Percentiles rank a stretch among this genome's conserved stretches.
phyloP scores from a whole-genome alignment of 2,113 vertebrate species.

The Alectura lathami region DNA sequence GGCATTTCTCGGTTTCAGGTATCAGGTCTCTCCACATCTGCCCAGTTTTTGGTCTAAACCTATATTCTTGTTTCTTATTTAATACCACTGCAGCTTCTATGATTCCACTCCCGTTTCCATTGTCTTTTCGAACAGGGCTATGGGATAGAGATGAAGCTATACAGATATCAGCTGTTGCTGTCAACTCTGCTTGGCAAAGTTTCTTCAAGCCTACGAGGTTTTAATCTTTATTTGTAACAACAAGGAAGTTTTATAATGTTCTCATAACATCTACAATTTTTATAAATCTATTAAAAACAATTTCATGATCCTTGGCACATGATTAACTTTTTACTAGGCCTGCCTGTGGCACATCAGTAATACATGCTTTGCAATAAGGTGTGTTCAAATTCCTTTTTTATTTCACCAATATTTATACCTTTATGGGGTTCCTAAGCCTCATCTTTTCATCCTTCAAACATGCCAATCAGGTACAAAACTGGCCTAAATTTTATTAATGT shows the following conservation, averaged over 20 bases:
- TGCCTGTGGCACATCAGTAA: background rate
- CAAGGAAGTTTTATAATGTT: background rate
- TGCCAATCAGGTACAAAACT: background rate
- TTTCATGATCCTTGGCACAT: background rate
- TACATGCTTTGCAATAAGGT: background rate
- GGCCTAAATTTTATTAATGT: background rate
- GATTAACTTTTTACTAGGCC: background rate
- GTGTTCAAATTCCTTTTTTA: background rate
- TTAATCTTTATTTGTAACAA: background rate
- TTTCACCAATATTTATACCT: background rate
- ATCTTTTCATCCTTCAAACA: background rate
- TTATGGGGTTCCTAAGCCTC: background rate
- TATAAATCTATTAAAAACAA: background rate
- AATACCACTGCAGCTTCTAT: background rate
- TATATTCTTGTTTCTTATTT: background rate
- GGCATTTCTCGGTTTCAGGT: background rate
- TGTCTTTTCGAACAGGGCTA: background rate
- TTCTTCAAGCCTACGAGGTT: background rate
- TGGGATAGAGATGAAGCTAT: background rate
- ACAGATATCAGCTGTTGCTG: background rate
- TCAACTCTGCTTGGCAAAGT: background rate
- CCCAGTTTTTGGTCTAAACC: background rate
- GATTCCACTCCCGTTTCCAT: background rate
- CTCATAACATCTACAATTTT: rapidly evolving
- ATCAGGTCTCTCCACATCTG: background rate